Evolutionary conservation across 2,888 invertebrate species (phyloP), one percentile per base, ranked within the genome.

Genomic region (Parapristionchus giblindavisi): DNA sequence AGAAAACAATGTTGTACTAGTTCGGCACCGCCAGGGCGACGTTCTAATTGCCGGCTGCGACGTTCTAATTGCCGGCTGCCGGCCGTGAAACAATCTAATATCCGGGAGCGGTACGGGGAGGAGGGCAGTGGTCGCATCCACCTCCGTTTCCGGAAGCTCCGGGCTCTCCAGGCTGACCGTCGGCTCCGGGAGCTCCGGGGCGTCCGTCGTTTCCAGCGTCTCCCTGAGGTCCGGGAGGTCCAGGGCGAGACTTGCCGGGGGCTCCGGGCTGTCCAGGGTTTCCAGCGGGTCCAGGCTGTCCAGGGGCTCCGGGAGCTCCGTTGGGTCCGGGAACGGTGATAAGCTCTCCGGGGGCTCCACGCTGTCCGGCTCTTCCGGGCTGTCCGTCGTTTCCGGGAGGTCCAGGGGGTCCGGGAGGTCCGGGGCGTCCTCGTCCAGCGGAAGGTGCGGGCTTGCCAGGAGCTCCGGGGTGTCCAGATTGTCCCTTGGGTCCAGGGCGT

Each of bases 161-260:
- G 68, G 77, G 70, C 24, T 78, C 81, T 78, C 83, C 83, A 43
- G 80, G 80, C 51, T 78, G 79, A 75, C 83, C 83, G 60, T 79
- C 79, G 68, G 78, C 78, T 61, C 73, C 73, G 34, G 73, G 60
- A 2, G 60, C 43, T 43, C 73, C 73, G n/a, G 73, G 73, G 60
- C 61, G 6, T 14, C 73, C 73, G 29, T 40, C 76, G 29, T 76
- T 51, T 79, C 82, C 76, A 27, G 72, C 17, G 65, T 76, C 43
- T 63, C 76, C 82, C 51, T 81, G 80, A 40, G 60, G 79, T 78
- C 83, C 83, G 51, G 80, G 81, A 66, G 79, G 80, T 80, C 83
- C 83, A 58, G 83, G 77, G 21, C 80, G 81, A 78, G 56, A 54
- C 38, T 54, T 63, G 77, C 81, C 80, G 71, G 76, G 78, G 56